Percentiles rank a stretch among this genome's conserved stretches.
These are phyloP conservation scores for Tretioscincus oriximinensis DNA, from an alignment of 2,113 vertebrate species.

Conservation along the genomic window DNA sequence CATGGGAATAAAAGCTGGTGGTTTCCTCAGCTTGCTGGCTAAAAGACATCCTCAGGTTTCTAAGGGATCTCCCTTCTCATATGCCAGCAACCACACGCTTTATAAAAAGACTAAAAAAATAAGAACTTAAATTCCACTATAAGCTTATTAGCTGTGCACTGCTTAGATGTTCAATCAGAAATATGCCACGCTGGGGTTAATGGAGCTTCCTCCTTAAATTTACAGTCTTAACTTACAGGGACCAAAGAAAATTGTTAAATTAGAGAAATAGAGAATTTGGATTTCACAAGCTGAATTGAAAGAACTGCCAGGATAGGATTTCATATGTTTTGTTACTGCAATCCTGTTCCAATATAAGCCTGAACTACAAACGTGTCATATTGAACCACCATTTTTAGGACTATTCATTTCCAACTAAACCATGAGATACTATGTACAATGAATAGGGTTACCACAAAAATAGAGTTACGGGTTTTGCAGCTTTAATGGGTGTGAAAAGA, in stretches of 20 bases:
- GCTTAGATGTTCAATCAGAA: not conserved
- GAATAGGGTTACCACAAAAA: too few relatives aligned
- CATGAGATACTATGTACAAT: too few relatives aligned
- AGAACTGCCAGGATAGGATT: not conserved
- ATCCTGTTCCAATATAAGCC: not conserved
- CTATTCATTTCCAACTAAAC: too few relatives aligned
- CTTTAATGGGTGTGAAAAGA: too few relatives aligned
- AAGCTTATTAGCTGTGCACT: not conserved
- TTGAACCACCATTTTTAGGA: too few relatives aligned
- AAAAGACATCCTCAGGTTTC: not conserved
- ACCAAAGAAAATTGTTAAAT: not conserved
- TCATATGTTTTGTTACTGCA: not conserved
- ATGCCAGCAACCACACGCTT: not conserved
- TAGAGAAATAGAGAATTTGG: not conserved
- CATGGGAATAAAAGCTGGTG: not conserved
- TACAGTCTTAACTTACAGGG: not conserved
- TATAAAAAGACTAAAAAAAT: not conserved
- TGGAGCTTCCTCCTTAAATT: not conserved
- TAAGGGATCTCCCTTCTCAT: not conserved
- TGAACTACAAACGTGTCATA: too few relatives aligned
- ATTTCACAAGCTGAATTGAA: too few relatives aligned
- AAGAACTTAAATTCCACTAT: not conserved
- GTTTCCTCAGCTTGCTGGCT: not conserved
- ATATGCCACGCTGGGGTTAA: not conserved
- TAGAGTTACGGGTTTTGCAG: too few relatives aligned